These are phyloP conservation scores for Macropodus opercularis DNA, from an alignment of 2,797 vertebrate genomes.

Conservation along the genomic window DNA sequence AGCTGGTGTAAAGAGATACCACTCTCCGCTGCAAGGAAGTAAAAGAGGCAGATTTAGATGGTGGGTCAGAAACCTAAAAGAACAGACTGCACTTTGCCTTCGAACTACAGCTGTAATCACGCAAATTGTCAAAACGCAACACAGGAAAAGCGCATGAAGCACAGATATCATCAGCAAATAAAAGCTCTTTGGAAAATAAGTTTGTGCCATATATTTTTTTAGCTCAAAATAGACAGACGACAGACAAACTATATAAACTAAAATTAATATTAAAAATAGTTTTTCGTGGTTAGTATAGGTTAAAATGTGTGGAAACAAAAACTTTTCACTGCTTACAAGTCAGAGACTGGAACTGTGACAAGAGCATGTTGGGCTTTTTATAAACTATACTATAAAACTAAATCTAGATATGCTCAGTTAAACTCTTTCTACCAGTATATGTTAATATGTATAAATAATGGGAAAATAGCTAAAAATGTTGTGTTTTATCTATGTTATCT, in stretches of 20 bases:
- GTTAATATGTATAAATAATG: too few relatives aligned
- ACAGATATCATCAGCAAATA: conserved; percentile 53
- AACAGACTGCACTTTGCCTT: not conserved
- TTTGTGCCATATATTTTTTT: too few relatives aligned
- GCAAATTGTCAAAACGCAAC: conserved; percentile 9
- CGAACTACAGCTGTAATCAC: not conserved
- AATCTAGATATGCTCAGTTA: too few relatives aligned
- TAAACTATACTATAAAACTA: too few relatives aligned
- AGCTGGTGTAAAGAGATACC: conserved; percentile 87
- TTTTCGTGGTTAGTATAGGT: not conserved
- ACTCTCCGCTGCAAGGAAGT: conserved; percentile 64
- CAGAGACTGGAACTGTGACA: not conserved
- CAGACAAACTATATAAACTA: too few relatives aligned
- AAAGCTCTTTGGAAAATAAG: conserved; percentile 34
- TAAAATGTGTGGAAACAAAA: not conserved
- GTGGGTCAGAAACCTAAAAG: not conserved
- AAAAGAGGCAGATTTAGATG: conserved; percentile 2
- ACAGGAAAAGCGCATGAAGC: conserved; percentile 22
- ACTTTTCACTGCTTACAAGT: too few relatives aligned
- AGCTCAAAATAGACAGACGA: too few relatives aligned
- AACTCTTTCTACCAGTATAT: too few relatives aligned
- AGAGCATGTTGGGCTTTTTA: conserved; percentile 3
- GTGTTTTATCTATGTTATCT: too few relatives aligned
- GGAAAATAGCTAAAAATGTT: too few relatives aligned
- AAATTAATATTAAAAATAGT: too few relatives aligned